Evolutionary conservation across 2,888 invertebrate species (phyloP).

Genomic region (Ernsta delagoae): DNA sequence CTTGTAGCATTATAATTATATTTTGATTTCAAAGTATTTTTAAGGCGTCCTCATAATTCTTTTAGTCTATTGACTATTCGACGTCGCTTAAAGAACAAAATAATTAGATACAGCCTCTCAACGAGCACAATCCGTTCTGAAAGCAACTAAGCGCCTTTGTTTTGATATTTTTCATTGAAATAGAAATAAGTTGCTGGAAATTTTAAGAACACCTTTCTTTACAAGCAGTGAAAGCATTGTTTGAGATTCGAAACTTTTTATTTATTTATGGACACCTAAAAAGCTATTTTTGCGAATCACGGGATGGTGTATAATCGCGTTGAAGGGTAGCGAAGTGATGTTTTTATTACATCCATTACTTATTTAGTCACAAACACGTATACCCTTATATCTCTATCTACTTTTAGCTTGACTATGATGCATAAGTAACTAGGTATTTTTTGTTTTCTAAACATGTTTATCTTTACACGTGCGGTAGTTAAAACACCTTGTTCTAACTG

Average conservation of each 20-base stretch:
- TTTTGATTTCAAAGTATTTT: background rate
- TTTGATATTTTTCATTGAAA: conserved; percentile 56
- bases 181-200: conserved; percentile 54
- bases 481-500: too few species aligned
- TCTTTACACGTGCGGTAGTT: too few species aligned
- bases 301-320: conserved; percentile 13
- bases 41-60: conserved; percentile 2
- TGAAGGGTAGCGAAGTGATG: background rate
- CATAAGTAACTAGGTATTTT: too few species aligned
- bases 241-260: conserved; percentile 39
- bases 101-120: conserved; percentile 30
- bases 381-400: too few species aligned
- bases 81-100: conserved; percentile 9
- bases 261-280: conserved; percentile 40
- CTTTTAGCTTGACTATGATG: too few species aligned
- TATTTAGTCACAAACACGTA: too few species aligned
- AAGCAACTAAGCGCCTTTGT: conserved; percentile 47
- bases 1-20: background rate
- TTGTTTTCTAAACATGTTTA: too few species aligned
- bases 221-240: conserved; percentile 56
- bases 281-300: conserved; percentile 51
- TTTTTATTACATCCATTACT: too few species aligned
- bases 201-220: conserved; percentile 58
- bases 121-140: conserved; percentile 42
- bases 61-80: conserved; percentile 6